A percentile compares a stretch with the other conserved stretches of the same genome.
Evolutionary conservation across 2,797 vertebrate species (phyloP).

Genomic region (Phrynocephalus guinanensis): DNA sequence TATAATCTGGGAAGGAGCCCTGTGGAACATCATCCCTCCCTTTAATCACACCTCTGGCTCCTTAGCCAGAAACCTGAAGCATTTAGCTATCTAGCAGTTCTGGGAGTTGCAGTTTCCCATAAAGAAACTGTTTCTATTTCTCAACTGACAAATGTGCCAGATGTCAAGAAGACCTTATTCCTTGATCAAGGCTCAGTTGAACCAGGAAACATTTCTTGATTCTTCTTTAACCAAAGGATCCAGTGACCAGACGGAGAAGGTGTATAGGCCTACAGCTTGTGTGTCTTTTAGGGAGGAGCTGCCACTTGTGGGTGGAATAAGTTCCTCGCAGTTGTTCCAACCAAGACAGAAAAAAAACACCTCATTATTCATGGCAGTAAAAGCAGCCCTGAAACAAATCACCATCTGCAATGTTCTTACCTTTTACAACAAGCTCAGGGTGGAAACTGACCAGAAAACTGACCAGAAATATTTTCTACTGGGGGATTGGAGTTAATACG

Average conservation of each 20-base stretch:
- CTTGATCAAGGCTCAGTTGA: too few species aligned
- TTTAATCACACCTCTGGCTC: too few species aligned
- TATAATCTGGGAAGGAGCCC: too few species aligned
- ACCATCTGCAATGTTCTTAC: not conserved
- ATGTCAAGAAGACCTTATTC: too few species aligned
- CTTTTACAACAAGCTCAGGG: not conserved
- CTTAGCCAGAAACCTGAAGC: too few species aligned
- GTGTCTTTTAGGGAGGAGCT: not conserved
- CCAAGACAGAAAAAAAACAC: not conserved
- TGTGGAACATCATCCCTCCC: too few species aligned
- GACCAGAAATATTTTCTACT: not conserved
- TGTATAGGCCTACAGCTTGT: not conserved
- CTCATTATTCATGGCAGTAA: not conserved
- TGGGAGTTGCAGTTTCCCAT: too few species aligned
- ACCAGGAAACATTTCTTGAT: too few species aligned
- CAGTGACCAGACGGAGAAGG: not conserved
- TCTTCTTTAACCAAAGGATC: not conserved
- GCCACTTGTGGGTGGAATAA: not conserved
- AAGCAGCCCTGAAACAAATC: not conserved
- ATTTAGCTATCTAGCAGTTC: too few species aligned
- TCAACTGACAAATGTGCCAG: too few species aligned
- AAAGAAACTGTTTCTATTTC: too few species aligned
- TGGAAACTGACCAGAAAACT: not conserved
- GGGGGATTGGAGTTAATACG: not conserved
- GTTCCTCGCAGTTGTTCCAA: not conserved